Evolutionary conservation across 53 echinoderm and acorn worm genomes (phyloP), one percentile per base, ranked within the genome.

Genomic region (Crossaster papposus): DNA sequence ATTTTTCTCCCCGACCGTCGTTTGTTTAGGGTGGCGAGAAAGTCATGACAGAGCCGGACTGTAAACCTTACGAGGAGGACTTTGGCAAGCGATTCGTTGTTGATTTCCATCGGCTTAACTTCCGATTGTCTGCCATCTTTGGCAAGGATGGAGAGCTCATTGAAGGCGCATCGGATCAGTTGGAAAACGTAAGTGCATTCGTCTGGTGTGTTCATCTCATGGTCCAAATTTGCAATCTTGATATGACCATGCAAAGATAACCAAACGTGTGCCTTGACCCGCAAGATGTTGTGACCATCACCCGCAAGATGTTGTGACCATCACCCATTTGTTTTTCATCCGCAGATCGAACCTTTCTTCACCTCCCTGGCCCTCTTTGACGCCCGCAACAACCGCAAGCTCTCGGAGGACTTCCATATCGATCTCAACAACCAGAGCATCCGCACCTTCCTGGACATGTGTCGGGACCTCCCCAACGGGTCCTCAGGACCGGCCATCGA

Each of bases 331-430:
- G 51, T 22, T 24, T 1, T 79, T 30, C 18, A 30, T 44, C 51
- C 12, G 26, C 77, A 99, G 99, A 88, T 96, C 72, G 99, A 99
- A 75, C 99, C 96, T 18, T 99, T 99, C 92, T 99, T 92, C 78
- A 88, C 92, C 81, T 89, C 93, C 24, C 36, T 99, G 79, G 93
- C 99, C 14, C 91, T 99, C 73, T 99, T 91, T 55, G 99, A 99
- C 62, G 99, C 92, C 70, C 93, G 93, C 14, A 82, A 96, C 90
- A 93, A 92, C 74, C 76, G 91, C 10, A 99, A 99, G 90, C 90
- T 99, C 53, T 99, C 99, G 0, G 96, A 99, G 70, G 99, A 99
- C 83, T 93, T 99, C 79, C 95, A 93, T 65, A 78, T 99, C 6
- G 96, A 99, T 88, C 63, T 96, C 72, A 99, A 99, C 91, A 86